These are phyloP conservation scores for Serinus canaria DNA, from an alignment of 2,113 vertebrate genomes.

Conservation along the genomic window DNA sequence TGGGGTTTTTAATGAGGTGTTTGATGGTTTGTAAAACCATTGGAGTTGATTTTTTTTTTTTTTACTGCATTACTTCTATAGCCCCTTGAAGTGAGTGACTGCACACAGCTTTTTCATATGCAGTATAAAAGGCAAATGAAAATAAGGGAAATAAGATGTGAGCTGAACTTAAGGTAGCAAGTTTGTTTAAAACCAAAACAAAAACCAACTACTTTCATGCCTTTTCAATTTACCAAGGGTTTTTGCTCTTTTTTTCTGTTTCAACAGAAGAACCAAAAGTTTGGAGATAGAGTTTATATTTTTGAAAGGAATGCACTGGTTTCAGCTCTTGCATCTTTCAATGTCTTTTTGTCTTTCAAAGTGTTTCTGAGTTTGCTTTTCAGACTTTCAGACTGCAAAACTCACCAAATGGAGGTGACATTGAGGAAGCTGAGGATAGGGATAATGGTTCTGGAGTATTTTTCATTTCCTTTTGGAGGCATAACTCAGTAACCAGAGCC, in stretches of 20 bases:
- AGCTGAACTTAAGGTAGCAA: background rate
- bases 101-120: background rate
- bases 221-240: background rate
- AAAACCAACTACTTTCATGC: accelerated
- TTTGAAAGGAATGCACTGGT: background rate
- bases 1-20: background rate
- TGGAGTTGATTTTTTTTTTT: background rate
- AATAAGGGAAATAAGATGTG: background rate
- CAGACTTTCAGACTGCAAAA: background rate
- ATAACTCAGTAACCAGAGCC: background rate
- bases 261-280: background rate
- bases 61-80: background rate
- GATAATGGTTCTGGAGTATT: background rate
- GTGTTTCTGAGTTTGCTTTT: background rate
- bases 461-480: background rate
- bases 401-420: background rate
- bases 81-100: background rate
- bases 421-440: background rate
- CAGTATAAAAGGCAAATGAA: background rate
- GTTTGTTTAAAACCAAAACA: background rate
- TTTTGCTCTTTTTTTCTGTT: background rate
- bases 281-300: background rate
- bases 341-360: background rate
- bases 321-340: background rate
- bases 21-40: background rate